Evolutionary conservation across 1,140 invertebrate genomes (phyloP).

Genomic region (Zaprionus gabonicus): DNA sequence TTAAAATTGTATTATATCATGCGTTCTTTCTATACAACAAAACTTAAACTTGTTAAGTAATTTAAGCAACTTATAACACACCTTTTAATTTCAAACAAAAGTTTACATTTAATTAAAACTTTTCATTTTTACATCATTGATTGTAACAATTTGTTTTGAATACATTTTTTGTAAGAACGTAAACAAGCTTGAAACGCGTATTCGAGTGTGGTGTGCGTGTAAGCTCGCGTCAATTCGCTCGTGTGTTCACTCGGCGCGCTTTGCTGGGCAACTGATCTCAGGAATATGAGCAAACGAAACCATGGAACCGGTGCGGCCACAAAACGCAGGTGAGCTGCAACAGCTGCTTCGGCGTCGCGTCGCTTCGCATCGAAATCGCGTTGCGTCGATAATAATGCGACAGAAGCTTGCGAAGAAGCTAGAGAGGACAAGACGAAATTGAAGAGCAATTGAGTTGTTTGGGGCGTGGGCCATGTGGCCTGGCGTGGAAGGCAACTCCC

Average conservation of each 20-base stretch:
- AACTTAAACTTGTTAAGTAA: no score
- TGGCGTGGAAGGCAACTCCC: constrained; percentile 2
- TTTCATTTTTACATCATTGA: neutral
- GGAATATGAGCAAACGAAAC: constrained; percentile 25
- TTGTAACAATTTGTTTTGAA: neutral
- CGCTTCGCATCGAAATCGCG: neutral
- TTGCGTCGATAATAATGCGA: constrained; percentile 19
- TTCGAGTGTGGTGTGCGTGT: neutral
- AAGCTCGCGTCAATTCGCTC: neutral
- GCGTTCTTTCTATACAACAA: no score
- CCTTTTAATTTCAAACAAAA: neutral
- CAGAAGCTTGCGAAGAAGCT: constrained; percentile 12
- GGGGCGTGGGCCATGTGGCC: constrained; percentile 3
- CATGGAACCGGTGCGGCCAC: constrained; percentile 42
- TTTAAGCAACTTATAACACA: neutral
- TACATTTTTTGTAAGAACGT: neutral
- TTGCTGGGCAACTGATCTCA: constrained; percentile 34
- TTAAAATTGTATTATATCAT: no score
- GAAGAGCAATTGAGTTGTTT: constrained; percentile 33
- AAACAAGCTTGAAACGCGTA: constrained; percentile 25
- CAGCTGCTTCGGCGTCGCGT: constrained; percentile 27
- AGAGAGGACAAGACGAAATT: neutral
- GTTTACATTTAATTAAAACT: neutral
- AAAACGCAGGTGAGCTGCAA: constrained; percentile 31
- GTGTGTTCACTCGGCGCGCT: constrained; percentile 42